Evolutionary conservation across 2,888 invertebrate species (phyloP).

Genomic region (Dryadula phaetusa): DNA sequence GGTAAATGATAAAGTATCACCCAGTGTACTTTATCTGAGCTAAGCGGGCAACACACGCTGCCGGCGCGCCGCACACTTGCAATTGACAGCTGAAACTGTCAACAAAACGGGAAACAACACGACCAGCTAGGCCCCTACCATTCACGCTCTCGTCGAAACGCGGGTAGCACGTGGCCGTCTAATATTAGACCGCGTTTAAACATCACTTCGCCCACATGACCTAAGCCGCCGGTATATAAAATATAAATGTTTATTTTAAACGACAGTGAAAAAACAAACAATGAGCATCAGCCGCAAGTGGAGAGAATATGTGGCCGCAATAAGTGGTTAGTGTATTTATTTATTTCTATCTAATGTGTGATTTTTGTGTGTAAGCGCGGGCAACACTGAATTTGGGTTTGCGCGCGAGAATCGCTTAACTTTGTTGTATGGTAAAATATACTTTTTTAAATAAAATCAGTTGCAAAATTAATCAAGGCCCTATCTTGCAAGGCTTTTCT

Average conservation of each 20-base stretch:
- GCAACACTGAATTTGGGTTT: conserved; percentile 43
- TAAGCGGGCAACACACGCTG: conserved; percentile 55
- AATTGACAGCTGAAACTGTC: conserved; percentile 74
- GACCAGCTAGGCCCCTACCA: conserved; percentile 55
- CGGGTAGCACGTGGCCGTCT: conserved; percentile 75
- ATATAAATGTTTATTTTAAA: conserved; percentile 75
- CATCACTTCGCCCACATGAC: conserved; percentile 59
- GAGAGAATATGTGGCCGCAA: conserved; percentile 79
- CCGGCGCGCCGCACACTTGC: conserved; percentile 60
- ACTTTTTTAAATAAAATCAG: conserved; percentile 1
- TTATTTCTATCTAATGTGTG: conserved; percentile 50
- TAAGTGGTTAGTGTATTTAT: conserved; percentile 74
- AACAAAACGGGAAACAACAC: conserved; percentile 62
- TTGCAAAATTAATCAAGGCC: conserved; percentile 14
- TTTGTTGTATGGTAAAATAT: background rate
- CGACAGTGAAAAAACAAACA: conserved; percentile 61
- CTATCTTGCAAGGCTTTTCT: conserved; percentile 2
- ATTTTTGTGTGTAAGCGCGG: conserved; percentile 43
- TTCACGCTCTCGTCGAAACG: conserved; percentile 72
- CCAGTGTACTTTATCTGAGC: conserved; percentile 59
- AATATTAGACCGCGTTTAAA: conserved; percentile 69
- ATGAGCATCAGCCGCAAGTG: conserved; percentile 76
- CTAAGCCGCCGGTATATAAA: conserved; percentile 54
- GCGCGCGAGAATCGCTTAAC: conserved; percentile 2
- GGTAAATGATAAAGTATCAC: conserved; percentile 65